Percentiles rank a stretch among this genome's conserved stretches.
These are phyloP conservation scores for Ammospiza nelsoni DNA, from an alignment of 2,113 vertebrate genomes.

Conservation along the genomic window DNA sequence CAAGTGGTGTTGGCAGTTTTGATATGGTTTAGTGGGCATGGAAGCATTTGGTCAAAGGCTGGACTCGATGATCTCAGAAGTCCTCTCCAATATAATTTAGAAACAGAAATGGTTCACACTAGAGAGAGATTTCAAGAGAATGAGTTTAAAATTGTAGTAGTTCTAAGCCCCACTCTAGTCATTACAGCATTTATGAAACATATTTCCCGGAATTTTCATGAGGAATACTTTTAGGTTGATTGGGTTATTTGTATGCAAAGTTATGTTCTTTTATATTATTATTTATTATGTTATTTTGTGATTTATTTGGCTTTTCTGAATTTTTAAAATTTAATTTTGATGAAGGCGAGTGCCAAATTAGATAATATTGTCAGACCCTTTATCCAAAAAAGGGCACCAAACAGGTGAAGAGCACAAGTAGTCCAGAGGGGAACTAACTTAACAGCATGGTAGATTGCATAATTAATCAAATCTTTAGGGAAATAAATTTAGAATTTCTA, in stretches of 20 bases:
- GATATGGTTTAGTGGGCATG: neutral
- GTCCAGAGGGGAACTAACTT: neutral
- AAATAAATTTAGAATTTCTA: neutral
- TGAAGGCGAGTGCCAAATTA: neutral
- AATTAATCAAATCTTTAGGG: neutral
- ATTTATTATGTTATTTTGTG: neutral
- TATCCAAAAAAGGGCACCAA: neutral
- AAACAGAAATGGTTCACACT: neutral
- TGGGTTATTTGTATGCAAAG: neutral
- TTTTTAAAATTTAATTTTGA: neutral
- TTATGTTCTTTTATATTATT: neutral
- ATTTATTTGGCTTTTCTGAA: neutral
- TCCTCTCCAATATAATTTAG: neutral
- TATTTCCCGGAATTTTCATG: neutral
- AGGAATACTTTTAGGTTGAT: neutral
- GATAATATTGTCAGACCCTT: neutral
- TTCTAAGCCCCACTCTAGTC: neutral
- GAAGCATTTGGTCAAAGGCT: neutral
- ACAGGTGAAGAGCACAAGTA: neutral
- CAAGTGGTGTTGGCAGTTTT: fast-evolving
- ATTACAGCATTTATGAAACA: neutral
- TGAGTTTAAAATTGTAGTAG: neutral
- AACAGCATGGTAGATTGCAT: neutral
- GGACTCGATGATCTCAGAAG: neutral
- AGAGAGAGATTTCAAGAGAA: neutral